Evolutionary conservation across 2,888 invertebrate genomes (phyloP).

Genomic region (Stomorhina lunata): DNA sequence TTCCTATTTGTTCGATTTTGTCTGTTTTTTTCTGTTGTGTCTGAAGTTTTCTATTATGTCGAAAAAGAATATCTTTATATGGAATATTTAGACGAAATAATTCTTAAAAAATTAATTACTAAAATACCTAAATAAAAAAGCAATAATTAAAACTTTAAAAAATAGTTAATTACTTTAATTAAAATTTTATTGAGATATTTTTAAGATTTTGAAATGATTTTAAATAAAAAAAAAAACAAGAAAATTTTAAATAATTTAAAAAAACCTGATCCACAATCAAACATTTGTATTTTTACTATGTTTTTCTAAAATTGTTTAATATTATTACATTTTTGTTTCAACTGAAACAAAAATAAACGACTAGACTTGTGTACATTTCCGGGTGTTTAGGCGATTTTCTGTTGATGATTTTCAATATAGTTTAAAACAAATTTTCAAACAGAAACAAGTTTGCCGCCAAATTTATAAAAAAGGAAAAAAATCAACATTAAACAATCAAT

Average conservation of each 20-base stretch:
- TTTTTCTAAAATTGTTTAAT: neutral
- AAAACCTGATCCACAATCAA: slow-evolving; percentile 32
- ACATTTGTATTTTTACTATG: neutral
- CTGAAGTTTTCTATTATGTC: neutral
- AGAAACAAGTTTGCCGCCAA: slow-evolving; percentile 63
- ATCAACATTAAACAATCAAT: slow-evolving; percentile 13
- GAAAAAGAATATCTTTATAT: slow-evolving; percentile 21
- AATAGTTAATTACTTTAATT: slow-evolving; percentile 33
- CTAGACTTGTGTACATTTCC: slow-evolving; percentile 60
- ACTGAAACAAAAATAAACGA: slow-evolving; percentile 21
- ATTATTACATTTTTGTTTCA: neutral
- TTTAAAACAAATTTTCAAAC: slow-evolving; percentile 30
- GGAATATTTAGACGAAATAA: neutral
- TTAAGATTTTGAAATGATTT: neutral
- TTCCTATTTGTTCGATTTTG: no score
- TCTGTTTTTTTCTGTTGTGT: neutral
- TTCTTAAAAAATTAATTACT: neutral
- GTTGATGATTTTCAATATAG: slow-evolving; percentile 23
- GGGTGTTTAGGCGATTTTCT: slow-evolving; percentile 45
- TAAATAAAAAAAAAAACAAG: neutral
- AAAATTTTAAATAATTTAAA: neutral
- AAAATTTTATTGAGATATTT: slow-evolving; percentile 25
- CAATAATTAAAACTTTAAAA: slow-evolving; percentile 1
- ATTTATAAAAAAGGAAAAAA: no score
- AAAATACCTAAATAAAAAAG: neutral